Conservation (phyloP, 1,140 invertebrate genomes). For the Apis cerana region DNA sequence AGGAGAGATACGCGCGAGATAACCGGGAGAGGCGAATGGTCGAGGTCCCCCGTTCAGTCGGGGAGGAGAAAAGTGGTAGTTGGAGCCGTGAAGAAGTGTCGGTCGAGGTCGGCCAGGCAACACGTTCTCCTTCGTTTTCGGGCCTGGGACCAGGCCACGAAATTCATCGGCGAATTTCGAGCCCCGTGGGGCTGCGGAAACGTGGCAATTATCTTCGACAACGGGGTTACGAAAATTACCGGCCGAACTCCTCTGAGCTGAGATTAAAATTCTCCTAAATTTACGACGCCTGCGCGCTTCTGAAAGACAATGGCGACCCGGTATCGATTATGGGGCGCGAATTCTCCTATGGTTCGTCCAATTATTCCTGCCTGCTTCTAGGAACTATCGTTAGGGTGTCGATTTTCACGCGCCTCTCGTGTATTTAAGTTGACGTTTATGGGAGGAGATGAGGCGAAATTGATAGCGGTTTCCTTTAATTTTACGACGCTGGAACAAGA, state of each 20-base stretch:
- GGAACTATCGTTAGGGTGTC: not conserved
- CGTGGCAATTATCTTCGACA: conserved; percentile 61
- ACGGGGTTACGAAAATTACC: conserved; percentile 60
- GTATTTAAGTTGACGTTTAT: not conserved
- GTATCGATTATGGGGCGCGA: conserved; percentile 62
- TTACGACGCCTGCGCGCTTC: conserved; percentile 57
- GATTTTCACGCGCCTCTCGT: not conserved
- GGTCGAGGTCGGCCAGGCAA: conserved; percentile 57
- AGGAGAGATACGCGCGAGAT: conserved; percentile 25
- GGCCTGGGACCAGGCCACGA: conserved; percentile 14
- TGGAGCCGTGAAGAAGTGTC: conserved; percentile 49
- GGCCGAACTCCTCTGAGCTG: conserved; percentile 13
- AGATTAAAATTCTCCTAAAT: conserved; percentile 67
- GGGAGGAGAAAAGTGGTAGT: conserved; percentile 49
- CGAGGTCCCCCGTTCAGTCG: conserved; percentile 29
- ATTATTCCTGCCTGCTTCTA: conserved; percentile 15
- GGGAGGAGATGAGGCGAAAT: not conserved
- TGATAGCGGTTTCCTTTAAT: not conserved
- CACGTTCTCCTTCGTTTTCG: conserved; percentile 52
- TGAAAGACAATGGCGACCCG: conserved; percentile 57
- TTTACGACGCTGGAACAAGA: too few species aligned
- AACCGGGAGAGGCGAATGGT: conserved; percentile 1
- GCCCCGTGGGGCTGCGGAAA: conserved; percentile 32
- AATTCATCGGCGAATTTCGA: conserved; percentile 57
- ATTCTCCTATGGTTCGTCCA: conserved; percentile 14